Evolutionary conservation across 2,888 invertebrate species (phyloP), one percentile per base, ranked within the genome.

Genomic region (Uloborus plumipes): DNA sequence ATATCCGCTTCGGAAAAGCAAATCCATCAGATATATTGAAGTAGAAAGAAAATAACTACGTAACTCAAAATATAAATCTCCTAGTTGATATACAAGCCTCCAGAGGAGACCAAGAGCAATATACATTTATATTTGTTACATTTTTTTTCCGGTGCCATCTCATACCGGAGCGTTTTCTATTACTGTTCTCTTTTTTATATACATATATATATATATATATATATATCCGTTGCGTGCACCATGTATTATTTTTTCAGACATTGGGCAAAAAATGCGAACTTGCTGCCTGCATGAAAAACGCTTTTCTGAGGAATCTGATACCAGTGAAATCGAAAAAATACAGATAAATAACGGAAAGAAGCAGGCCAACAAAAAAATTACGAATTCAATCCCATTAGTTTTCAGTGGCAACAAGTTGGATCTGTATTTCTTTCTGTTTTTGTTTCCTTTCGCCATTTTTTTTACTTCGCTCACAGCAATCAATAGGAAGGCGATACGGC

Each of bases 371-470:
- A 71, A 72, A 61, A 72, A 61, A 15, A 59, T 51, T 20, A 49
- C 47, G 71, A 61, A 72, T 72, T 72, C 71, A 72, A 72, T 72
- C 61, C 71, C 71, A 62, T 62, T 72, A 72, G 61, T 61, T 49
- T 49, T 50, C 50, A 72, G 61, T 49, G 61, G 61, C 71, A 72
- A 72, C 71, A 72, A 72, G 71, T 72, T 72, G 71, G 59, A 61
- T 72, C 47, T 58, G 59, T 49, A 59, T 39, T 72, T 59, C 49
- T 50, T 14, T 18, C 14, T 50, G 20, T 18, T 18, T 62, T 22
- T 61, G 49, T 26, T 26, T 39, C 47, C 20, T 39, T 64, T 64
- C 31, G 16, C 47, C 16, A 1, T 39, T n/a, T 64, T 39, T 64
- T 64, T 47, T 64, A n/a, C 7, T n/a, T 31, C 64, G 16, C 47